Conservation (phyloP, 2,888 invertebrate genomes). For the Clunio marinus region DNA sequence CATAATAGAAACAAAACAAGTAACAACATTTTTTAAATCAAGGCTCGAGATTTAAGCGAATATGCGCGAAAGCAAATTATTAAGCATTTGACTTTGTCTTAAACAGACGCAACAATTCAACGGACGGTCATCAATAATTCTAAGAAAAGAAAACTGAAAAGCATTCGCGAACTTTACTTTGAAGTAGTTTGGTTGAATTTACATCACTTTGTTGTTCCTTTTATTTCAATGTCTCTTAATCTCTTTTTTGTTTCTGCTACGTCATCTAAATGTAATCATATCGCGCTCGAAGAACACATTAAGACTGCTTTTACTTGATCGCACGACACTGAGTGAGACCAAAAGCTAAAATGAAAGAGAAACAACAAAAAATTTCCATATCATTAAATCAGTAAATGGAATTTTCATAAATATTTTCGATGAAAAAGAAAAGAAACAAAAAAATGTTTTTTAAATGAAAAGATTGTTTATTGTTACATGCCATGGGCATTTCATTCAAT, state of each 20-base stretch:
- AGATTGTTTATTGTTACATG: background rate
- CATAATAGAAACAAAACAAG: background rate
- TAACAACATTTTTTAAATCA: background rate
- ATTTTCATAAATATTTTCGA: background rate
- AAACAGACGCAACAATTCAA: too few species aligned
- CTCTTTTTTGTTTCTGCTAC: background rate
- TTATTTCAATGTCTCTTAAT: background rate
- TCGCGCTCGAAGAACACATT: background rate
- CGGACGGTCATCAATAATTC: slow-evolving; percentile 2
- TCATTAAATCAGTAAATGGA: slow-evolving; percentile 9
- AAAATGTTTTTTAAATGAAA: background rate
- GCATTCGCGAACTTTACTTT: background rate
- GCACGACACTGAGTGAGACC: background rate
- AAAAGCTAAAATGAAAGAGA: background rate
- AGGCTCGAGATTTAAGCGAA: too few species aligned
- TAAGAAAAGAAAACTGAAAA: background rate
- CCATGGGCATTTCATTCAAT: slow-evolving; percentile 20
- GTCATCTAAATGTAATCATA: background rate
- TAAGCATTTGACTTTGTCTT: too few species aligned
- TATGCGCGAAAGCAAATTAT: background rate
- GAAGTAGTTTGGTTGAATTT: background rate
- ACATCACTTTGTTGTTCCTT: background rate
- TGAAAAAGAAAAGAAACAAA: background rate
- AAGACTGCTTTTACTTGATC: background rate
- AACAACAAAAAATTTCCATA: background rate